Conservation (phyloP, 2,797 vertebrate species). For the Clarias laeviceps region DNA sequence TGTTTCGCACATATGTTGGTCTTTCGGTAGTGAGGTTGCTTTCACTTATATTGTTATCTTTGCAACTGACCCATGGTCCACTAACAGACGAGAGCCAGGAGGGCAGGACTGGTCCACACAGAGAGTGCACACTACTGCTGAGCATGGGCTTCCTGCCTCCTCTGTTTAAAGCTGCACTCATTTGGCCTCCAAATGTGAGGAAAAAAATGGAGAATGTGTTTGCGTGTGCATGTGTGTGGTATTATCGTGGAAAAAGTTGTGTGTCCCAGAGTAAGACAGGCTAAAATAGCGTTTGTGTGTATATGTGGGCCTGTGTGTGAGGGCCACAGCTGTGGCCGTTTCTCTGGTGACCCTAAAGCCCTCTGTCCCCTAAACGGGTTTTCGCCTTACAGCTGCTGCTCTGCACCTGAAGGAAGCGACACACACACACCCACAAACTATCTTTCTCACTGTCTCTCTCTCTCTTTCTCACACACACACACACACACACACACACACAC, state of each 20-base stretch:
- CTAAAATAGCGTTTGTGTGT: slow-evolving; percentile 30
- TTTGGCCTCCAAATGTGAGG: slow-evolving; percentile 17
- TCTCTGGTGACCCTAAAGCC: slow-evolving; percentile 55
- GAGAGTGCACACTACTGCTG: slow-evolving; percentile 14
- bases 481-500: slow-evolving; percentile 9
- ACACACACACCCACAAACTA: slow-evolving; percentile 30
- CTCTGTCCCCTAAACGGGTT: slow-evolving; percentile 65
- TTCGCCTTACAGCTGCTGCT: slow-evolving; percentile 70
- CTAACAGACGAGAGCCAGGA: slow-evolving; percentile 48
- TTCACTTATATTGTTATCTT: slow-evolving; percentile 56
- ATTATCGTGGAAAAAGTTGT: background rate
- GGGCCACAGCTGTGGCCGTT: slow-evolving; percentile 59
- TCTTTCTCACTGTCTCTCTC: background rate
- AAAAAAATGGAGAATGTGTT: background rate
- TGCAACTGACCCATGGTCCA: slow-evolving; percentile 54
- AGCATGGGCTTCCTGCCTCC: slow-evolving; percentile 27
- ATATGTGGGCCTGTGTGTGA: slow-evolving; percentile 38
- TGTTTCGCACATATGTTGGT: slow-evolving; percentile 53
- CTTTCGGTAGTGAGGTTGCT: slow-evolving; percentile 43
- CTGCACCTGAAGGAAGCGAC: slow-evolving; percentile 72
- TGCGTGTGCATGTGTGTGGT: slow-evolving; percentile 2
- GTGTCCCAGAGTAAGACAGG: slow-evolving; percentile 12
- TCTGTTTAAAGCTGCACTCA: slow-evolving; percentile 22
- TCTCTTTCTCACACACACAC: slow-evolving; percentile 20
- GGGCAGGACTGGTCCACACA: slow-evolving; percentile 13